Percentiles rank a stretch among this genome's conserved stretches.
Conservation (phyloP, 2,113 vertebrate genomes). For the Hyperopisus bebe region DNA sequence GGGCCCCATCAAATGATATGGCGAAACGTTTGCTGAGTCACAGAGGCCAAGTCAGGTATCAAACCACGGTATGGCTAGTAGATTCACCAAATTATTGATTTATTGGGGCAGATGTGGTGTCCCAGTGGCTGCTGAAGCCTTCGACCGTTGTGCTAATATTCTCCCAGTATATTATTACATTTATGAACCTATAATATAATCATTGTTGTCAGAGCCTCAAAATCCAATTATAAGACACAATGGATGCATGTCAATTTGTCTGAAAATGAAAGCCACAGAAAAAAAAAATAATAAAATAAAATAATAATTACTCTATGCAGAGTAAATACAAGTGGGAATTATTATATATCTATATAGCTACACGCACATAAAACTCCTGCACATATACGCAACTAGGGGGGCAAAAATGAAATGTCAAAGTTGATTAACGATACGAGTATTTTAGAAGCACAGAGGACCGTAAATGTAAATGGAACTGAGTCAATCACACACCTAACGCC, state of each 20-base stretch:
- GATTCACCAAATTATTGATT: not conserved
- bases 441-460: conserved; percentile 30
- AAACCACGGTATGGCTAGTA: not conserved
- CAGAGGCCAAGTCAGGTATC: not conserved
- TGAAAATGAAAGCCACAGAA: not conserved
- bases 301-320: not conserved
- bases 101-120: not conserved
- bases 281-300: not conserved
- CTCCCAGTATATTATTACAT: not conserved
- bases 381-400: conserved; percentile 19
- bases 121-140: not conserved
- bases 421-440: conserved; percentile 42
- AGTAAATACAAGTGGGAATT: not conserved
- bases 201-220: not conserved
- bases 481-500: conserved; percentile 24
- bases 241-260: not conserved
- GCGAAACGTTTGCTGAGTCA: not conserved
- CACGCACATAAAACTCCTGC: conserved; percentile 17
- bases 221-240: conserved; percentile 9
- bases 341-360: not conserved
- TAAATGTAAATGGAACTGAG: conserved; percentile 35
- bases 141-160: not conserved
- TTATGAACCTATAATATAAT: not conserved
- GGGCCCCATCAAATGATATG: not conserved
- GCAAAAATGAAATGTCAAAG: conserved; percentile 35